Evolutionary conservation across 2,113 vertebrate species (phyloP), one percentile per base, ranked within the genome.

Genomic region (Cryptotis parvus): DNA sequence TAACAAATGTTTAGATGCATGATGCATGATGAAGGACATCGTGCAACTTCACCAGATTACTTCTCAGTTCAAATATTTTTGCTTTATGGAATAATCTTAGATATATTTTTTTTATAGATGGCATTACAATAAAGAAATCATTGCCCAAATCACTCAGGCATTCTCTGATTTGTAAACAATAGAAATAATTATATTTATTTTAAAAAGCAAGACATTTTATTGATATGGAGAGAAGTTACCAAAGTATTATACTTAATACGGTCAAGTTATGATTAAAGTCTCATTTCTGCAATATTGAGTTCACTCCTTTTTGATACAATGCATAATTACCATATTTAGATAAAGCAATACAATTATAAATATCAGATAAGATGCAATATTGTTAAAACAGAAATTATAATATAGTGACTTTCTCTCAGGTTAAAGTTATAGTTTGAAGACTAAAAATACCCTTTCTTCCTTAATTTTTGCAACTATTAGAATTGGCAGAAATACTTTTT

Each of bases 241-340:
- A 73, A 66, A 27, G 22, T 11, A 35, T 33, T 41, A 0, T 20
- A 16, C 27, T 18, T 73, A 24, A 43, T 45, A 18, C 10, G 1
- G 26, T 22, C 73, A 18, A 65, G n/a, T 91, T 87, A 80, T 24
- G 11, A n/a, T 77, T 61, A 95, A 37, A 63, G 20, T 91, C 20
- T 43, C 14, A 33, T 33, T 41, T 85, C 16, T 84, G 20, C 26
- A 80, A 7, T 12, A 76, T 65, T 0, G 5, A n/a, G 4, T 52
- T 9, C 39, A 82, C 1, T 80, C 27, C 9, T 58, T 78, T 92
- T 76, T 87, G 69, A 31, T 1, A 41, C 29, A 75, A 63, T 55
- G 68, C 14, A 27, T 72, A 5, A 2, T 79, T 87, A 61, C 68
- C 45, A n/a, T 74, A 9, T 86, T 91, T 73, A 75, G 70, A 84